A percentile compares a stretch with the other conserved stretches of the same genome.
Conservation (phyloP, 2,888 invertebrate species). For the Dryobotodes eremita region DNA sequence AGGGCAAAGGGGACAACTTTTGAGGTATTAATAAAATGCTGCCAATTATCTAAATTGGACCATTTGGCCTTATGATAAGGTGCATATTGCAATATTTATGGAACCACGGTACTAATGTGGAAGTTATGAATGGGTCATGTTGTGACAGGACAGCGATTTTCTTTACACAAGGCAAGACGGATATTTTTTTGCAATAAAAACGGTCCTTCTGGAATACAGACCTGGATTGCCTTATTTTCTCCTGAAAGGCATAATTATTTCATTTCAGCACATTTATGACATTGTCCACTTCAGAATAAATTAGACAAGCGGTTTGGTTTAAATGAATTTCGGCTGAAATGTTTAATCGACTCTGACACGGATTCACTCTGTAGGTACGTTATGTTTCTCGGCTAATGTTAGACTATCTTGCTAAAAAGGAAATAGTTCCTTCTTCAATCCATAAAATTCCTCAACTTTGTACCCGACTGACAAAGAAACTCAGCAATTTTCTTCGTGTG, state of each 20-base stretch:
- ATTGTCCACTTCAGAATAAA: neutral
- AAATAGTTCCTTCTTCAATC: neutral
- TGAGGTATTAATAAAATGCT: conserved; percentile 70
- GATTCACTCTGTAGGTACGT: too few relatives aligned
- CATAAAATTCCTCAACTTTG: conserved; percentile 8
- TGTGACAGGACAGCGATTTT: conserved; percentile 44
- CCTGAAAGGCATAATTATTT: too few relatives aligned
- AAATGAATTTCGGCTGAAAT: too few relatives aligned
- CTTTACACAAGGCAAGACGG: neutral
- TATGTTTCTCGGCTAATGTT: neutral
- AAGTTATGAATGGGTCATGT: conserved; percentile 59
- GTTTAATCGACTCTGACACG: neutral
- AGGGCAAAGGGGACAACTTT: conserved; percentile 57
- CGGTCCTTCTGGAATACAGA: too few relatives aligned
- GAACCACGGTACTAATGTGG: conserved; percentile 59
- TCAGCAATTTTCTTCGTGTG: conserved; percentile 2
- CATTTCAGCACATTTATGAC: too few relatives aligned
- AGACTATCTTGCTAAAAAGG: neutral
- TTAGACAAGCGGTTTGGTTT: neutral
- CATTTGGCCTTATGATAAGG: conserved; percentile 69
- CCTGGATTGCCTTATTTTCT: too few relatives aligned
- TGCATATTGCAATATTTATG: conserved; percentile 75
- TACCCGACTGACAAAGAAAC: conserved; percentile 5
- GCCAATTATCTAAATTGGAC: conserved; percentile 67
- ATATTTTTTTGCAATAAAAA: too few relatives aligned